Percentiles rank a stretch among this genome's conserved stretches.
Evolutionary conservation across 2,113 vertebrate genomes (phyloP).

Genomic region (Ardeotis arabs): DNA sequence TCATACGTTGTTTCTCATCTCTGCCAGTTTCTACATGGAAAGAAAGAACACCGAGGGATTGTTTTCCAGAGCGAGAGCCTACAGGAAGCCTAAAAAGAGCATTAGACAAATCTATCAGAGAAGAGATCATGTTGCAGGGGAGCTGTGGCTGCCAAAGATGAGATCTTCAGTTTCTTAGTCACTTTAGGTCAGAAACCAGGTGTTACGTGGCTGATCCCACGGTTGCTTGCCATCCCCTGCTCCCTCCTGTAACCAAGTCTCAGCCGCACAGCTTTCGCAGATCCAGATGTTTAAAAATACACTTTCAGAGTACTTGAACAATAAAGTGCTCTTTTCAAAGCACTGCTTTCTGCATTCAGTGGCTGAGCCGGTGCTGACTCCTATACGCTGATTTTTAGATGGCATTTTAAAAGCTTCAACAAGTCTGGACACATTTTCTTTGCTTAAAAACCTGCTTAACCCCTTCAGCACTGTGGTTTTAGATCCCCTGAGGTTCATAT

Average conservation of each 20-base stretch:
- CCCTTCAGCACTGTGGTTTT: neutral
- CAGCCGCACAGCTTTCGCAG: neutral
- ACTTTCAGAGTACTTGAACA: slow-evolving; percentile 35
- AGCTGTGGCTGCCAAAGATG: slow-evolving; percentile 30
- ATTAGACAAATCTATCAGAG: slow-evolving; percentile 52
- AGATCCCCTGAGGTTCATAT: neutral
- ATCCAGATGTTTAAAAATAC: slow-evolving; percentile 53
- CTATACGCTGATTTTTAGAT: slow-evolving; percentile 24
- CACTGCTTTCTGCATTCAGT: neutral
- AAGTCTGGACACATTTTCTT: neutral
- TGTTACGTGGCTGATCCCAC: neutral
- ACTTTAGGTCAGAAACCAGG: slow-evolving; percentile 56
- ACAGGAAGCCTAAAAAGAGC: slow-evolving; percentile 28
- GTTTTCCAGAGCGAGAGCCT: neutral
- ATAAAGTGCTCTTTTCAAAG: slow-evolving; percentile 27
- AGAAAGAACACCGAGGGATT: slow-evolving; percentile 29
- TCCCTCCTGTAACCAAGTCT: neutral
- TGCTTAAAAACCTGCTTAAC: slow-evolving; percentile 19
- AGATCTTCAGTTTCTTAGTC: slow-evolving; percentile 43
- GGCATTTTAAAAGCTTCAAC: slow-evolving; percentile 6
- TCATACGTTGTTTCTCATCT: slow-evolving; percentile 15
- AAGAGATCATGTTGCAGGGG: slow-evolving; percentile 47
- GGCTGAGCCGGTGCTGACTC: neutral
- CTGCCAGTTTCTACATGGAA: slow-evolving; percentile 38
- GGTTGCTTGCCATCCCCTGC: neutral